Base-by-base conservation (phyloP, 2,888 invertebrate genomes). In the Diarsia dahlii region DNA sequence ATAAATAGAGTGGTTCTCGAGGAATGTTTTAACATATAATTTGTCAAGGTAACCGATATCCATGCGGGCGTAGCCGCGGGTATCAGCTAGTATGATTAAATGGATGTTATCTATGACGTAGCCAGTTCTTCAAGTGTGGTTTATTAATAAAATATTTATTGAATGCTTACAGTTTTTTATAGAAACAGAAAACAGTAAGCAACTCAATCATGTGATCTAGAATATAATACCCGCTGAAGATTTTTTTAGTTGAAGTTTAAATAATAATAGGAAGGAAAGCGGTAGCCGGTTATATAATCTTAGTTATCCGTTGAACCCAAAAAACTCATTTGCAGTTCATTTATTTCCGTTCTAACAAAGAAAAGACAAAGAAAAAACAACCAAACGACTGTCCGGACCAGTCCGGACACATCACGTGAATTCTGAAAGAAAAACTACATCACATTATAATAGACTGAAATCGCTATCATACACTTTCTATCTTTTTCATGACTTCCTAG, bases 281-380 rank as follows among this genome's bases (percentile, higher is more conserved):
- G 13, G 48, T 69, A 58, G n/a, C 20, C 39, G 18, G 15, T 60
- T 52, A 4, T 1, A 39, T 74, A 66, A 60, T 63, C n/a, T 71
- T 48, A 54, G 15, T 54, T 28, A 46, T 54, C 15, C 52, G 34
- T 52, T 70, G 71, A 67, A 50, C 39, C n/a, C 20, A 48, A 71
- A 82, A 70, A 80, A 71, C 4, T 18, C 10, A 58, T 34, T 71
- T 34, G 34, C 23, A 50, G 48, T 63, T 13, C 70, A 74, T 74
- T 78, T 75, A 64, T 73, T 75, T 72, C 67, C 82, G 77, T 67
- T 62, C 39, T 63, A 10, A 70, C 39, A 50, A 60, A 52, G 62
- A 78, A 81, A 58, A 56, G 39, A 39, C 39, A 39, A 39, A 39
- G 39, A 60, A 77, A 84, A 78, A 71, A 54, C 60, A 56, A 56